phyloP scores from a whole-genome alignment of 2,888 invertebrate species.

The Colostygia pectinataria region DNA sequence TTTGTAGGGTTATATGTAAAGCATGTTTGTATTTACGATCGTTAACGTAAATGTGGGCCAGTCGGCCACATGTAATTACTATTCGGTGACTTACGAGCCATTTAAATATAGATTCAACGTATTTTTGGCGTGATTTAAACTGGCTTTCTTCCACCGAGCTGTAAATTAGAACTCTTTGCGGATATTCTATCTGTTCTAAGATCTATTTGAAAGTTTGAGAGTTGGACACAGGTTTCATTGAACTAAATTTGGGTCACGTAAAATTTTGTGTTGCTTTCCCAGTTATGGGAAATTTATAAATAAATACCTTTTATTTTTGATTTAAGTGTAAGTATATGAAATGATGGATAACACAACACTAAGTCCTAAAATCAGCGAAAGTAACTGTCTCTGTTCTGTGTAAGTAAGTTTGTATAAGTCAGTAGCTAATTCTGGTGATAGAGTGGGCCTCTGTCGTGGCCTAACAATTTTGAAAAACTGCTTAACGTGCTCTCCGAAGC shows the following conservation, averaged over 20 bases:
- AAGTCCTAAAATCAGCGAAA: too few relatives aligned
- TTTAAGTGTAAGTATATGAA: too few relatives aligned
- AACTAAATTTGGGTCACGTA: neutral
- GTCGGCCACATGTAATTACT: conserved; percentile 36
- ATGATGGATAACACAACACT: too few relatives aligned
- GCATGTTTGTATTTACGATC: conserved; percentile 16
- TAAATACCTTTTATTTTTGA: too few relatives aligned
- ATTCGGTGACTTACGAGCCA: conserved; percentile 36
- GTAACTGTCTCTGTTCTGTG: too few relatives aligned
- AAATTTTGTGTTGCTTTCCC: too few relatives aligned
- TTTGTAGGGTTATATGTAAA: neutral
- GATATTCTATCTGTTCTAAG: conserved; percentile 8
- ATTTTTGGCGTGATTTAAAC: conserved; percentile 41
- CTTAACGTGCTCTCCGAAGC: too few relatives aligned
- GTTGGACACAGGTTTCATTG: neutral
- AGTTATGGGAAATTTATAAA: too few relatives aligned
- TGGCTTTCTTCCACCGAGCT: conserved; percentile 39
- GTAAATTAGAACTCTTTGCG: conserved; percentile 19
- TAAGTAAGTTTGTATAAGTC: too few relatives aligned
- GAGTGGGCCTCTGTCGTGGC: too few relatives aligned
- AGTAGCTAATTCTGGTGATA: too few relatives aligned
- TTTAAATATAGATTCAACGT: conserved; percentile 32
- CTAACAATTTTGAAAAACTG: too few relatives aligned
- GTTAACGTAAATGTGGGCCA: conserved; percentile 38
- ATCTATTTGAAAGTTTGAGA: neutral